phyloP scores from a whole-genome alignment of 1,140 invertebrate genomes.

The Neodiprion pinetum region DNA sequence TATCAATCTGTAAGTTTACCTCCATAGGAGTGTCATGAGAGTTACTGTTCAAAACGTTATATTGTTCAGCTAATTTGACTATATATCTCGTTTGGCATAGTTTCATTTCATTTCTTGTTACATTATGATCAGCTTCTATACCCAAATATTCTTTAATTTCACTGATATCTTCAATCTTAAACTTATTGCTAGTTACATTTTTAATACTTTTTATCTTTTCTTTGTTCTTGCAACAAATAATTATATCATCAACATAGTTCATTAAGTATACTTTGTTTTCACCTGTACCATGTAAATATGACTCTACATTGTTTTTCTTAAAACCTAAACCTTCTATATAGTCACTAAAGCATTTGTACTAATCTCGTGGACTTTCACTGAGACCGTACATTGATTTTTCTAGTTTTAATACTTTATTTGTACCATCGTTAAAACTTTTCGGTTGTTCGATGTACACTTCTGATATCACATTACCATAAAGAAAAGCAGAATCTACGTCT shows the following conservation, averaged over 20 bases:
- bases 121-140: conserved; percentile 17
- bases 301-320: no score
- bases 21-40: conserved; percentile 25
- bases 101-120: conserved; percentile 14
- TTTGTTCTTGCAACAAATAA: conserved; percentile 17
- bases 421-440: neutral
- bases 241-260: conserved; percentile 27
- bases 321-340: no score
- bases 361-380: conserved; percentile 9
- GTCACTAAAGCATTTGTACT: neutral
- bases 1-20: conserved; percentile 31
- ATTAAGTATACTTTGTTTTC: neutral
- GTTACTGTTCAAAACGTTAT: conserved; percentile 30
- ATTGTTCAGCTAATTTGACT: conserved; percentile 17
- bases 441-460: conserved; percentile 12
- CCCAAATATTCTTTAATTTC: conserved; percentile 20
- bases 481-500: conserved; percentile 9
- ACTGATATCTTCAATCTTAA: conserved; percentile 27
- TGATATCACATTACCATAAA: conserved; percentile 5
- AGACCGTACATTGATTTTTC: conserved; percentile 16
- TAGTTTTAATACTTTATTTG: conserved; percentile 6
- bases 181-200: conserved; percentile 12
- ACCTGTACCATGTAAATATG: no score
- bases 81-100: conserved; percentile 25
- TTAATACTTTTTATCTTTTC: conserved; percentile 20